These are phyloP conservation scores for Eubasilissa regina DNA, from an alignment of 1,140 invertebrate species.

Conservation along the genomic window DNA sequence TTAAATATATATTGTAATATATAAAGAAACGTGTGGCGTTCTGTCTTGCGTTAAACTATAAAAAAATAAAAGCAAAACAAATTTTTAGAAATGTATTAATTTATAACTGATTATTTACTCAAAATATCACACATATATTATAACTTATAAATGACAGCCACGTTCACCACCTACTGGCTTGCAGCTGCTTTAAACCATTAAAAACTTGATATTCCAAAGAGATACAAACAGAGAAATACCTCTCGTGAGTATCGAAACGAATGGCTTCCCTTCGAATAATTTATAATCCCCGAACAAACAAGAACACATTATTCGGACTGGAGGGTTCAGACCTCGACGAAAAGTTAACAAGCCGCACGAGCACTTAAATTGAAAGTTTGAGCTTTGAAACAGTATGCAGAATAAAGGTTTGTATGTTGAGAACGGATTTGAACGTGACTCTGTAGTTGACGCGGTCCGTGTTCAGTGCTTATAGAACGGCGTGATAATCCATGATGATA, in stretches of 20 bases:
- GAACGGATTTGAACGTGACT: neutral
- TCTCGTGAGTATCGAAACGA: conserved; percentile 32
- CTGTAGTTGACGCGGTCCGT: neutral
- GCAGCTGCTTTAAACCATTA: conserved; percentile 3
- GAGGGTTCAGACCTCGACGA: neutral
- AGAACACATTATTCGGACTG: conserved; percentile 29
- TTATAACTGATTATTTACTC: too few relatives aligned
- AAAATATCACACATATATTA: too few relatives aligned
- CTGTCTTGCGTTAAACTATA: too few relatives aligned
- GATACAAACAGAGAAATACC: conserved; percentile 14
- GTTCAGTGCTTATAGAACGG: neutral
- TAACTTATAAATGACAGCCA: too few relatives aligned
- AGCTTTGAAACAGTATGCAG: neutral
- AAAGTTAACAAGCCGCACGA: neutral
- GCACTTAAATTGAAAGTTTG: neutral
- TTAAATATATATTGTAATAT: too few relatives aligned
- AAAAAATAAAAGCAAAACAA: too few relatives aligned
- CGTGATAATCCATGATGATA: conserved; percentile 53
- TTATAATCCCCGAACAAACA: conserved; percentile 50
- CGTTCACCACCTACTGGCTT: too few relatives aligned
- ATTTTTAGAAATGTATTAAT: too few relatives aligned
- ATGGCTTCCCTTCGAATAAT: conserved; percentile 38
- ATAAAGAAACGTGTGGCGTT: too few relatives aligned
- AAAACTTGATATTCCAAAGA: neutral
- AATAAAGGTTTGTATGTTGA: neutral